Percentiles rank a stretch among this genome's conserved stretches.
phyloP scores from a whole-genome alignment of 2,888 invertebrate genomes.

The Drosophila algonquin region DNA sequence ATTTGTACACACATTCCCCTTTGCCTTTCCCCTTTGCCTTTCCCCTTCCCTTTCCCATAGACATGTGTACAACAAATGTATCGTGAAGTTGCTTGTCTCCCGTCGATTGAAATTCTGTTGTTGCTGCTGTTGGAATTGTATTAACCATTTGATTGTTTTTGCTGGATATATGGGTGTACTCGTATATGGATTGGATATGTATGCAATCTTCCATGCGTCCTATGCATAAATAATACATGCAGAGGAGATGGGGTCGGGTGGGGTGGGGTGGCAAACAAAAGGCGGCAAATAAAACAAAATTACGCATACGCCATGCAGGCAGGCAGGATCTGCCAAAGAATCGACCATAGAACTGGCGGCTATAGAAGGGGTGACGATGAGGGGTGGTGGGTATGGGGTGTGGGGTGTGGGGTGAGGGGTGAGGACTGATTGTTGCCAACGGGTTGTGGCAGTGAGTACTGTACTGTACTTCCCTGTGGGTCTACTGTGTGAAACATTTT shows the following conservation, averaged over 20 bases:
- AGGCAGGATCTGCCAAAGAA: conserved; percentile 27
- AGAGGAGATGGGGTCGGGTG: neutral
- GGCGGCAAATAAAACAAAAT: conserved; percentile 71
- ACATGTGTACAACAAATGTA: too few relatives aligned
- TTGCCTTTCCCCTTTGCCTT: too few relatives aligned
- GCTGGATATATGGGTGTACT: conserved; percentile 26
- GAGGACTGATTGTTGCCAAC: too few relatives aligned
- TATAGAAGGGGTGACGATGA: neutral
- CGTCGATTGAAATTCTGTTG: conserved; percentile 15
- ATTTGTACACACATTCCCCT: neutral
- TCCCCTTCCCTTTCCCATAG: too few relatives aligned
- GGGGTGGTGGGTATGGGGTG: too few relatives aligned
- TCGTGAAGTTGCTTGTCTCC: conserved; percentile 3
- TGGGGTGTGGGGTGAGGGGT: neutral
- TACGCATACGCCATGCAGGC: conserved; percentile 72
- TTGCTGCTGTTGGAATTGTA: conserved; percentile 40
- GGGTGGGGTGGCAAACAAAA: conserved; percentile 13
- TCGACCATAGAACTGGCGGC: conserved; percentile 5
- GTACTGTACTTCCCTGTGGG: conserved; percentile 16
- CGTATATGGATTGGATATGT: conserved; percentile 68
- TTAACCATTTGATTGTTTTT: conserved; percentile 50
- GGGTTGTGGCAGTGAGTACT: neutral
- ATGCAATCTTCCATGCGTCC: conserved; percentile 75
- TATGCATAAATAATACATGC: conserved; percentile 73
- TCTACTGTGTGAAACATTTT: conserved; percentile 51